phyloP scores from a whole-genome alignment of 2,888 invertebrate genomes.

The Dorcus parallelipipedus region DNA sequence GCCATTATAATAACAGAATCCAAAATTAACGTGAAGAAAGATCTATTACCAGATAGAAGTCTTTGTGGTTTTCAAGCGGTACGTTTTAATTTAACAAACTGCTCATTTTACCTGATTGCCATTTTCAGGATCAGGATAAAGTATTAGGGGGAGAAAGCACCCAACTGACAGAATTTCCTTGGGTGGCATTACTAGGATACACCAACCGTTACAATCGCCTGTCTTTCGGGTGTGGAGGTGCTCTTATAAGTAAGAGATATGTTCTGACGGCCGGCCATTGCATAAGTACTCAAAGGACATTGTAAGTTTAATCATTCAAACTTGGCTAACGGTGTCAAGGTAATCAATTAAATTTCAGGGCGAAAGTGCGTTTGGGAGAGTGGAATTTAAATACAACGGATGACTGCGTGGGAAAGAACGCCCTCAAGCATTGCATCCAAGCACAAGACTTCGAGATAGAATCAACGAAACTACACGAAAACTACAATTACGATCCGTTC shows the following conservation, averaged over 20 bases:
- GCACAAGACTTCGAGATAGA: no score
- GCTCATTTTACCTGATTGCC: no score
- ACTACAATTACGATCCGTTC: no score
- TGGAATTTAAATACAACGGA: constrained; percentile 45
- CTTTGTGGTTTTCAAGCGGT: no score
- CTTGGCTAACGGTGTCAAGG: neutral
- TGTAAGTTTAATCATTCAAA: constrained; percentile 14
- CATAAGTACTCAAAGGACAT: constrained; percentile 39
- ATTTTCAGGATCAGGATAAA: constrained; percentile 22
- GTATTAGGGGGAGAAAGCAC: constrained; percentile 46
- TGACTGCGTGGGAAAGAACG: constrained; percentile 44
- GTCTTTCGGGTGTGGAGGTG: constrained; percentile 50
- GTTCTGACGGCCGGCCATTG: constrained; percentile 58
- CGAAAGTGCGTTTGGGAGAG: constrained; percentile 49
- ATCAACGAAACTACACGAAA: no score
- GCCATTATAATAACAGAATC: neutral
- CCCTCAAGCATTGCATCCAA: no score
- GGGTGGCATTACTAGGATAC: constrained; percentile 50
- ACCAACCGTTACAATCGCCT: constrained; percentile 20
- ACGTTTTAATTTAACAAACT: no score
- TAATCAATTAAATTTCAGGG: constrained; percentile 25
- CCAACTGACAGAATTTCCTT: constrained; percentile 49
- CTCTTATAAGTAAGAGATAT: constrained; percentile 53
- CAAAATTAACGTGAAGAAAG: neutral
- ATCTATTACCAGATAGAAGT: neutral